These are phyloP conservation scores for Ariopsis seemanni DNA, from an alignment of 2,113 vertebrate genomes.

Conservation along the genomic window DNA sequence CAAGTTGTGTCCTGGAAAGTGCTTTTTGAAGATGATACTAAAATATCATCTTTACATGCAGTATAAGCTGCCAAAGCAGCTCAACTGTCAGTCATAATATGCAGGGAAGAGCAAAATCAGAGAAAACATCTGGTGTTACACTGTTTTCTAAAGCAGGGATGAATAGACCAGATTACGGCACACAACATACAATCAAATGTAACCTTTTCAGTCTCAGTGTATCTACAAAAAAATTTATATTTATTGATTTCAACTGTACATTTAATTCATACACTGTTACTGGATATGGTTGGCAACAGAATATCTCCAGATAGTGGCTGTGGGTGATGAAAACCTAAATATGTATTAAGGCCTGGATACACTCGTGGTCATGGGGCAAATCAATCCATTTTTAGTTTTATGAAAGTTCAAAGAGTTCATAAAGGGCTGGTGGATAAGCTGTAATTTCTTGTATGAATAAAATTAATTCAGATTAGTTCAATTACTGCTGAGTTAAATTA, in stretches of 20 bases:
- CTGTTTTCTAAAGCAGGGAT: conserved; percentile 14
- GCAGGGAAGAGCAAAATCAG: conserved; percentile 10
- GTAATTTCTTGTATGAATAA: neutral
- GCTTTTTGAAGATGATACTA: neutral
- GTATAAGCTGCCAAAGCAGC: conserved; percentile 16
- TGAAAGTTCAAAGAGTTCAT: neutral
- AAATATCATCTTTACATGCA: neutral
- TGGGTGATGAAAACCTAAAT: conserved; percentile 48
- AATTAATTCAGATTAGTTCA: neutral
- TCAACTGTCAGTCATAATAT: conserved; percentile 12
- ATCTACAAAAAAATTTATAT: conserved; percentile 73
- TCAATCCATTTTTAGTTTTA: neutral
- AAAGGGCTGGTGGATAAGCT: neutral
- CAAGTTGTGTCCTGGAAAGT: conserved; percentile 13
- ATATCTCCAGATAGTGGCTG: conserved; percentile 61
- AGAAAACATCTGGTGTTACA: conserved; percentile 35
- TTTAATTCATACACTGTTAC: conserved; percentile 74
- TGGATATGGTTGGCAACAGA: conserved; percentile 69
- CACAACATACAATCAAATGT: neutral
- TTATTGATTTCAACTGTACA: conserved; percentile 70
- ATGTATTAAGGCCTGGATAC: conserved; percentile 12
- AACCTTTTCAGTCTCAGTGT: neutral
- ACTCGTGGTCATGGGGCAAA: neutral
- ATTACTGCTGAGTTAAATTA: neutral
- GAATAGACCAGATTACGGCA: neutral